phyloP scores from a whole-genome alignment of 2,888 invertebrate species.

The Pristionchus exspectatus region DNA sequence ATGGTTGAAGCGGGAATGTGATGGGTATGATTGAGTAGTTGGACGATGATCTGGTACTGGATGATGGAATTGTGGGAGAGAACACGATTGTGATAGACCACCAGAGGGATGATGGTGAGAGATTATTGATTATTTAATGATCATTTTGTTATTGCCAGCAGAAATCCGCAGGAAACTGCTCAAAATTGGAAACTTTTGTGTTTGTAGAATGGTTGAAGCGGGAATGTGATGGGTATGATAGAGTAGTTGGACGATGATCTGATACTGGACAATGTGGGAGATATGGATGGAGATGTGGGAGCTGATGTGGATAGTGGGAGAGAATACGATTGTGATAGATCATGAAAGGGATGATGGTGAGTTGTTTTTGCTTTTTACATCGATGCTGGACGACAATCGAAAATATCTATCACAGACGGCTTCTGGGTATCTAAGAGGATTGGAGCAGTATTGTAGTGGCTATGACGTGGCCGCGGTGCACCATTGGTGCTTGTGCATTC shows the following conservation, averaged over 20 bases:
- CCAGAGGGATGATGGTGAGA: conserved; percentile 56
- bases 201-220: too few relatives aligned
- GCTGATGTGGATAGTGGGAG: conserved; percentile 59
- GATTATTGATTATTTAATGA: background rate
- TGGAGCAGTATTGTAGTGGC: background rate
- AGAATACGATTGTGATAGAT: conserved; percentile 61
- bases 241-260: conserved; percentile 5
- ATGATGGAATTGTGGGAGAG: conserved; percentile 60
- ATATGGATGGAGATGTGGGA: too few relatives aligned
- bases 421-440: background rate
- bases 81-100: conserved; percentile 60
- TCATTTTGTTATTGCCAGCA: background rate
- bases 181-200: too few relatives aligned
- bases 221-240: too few relatives aligned
- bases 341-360: conserved; percentile 56
- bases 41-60: conserved; percentile 58
- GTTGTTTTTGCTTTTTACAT: background rate
- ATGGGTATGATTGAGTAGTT: too few relatives aligned
- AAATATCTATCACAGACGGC: too few relatives aligned
- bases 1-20: too few relatives aligned
- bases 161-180: too few relatives aligned
- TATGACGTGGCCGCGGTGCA: too few relatives aligned
- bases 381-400: too few relatives aligned
- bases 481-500: too few relatives aligned
- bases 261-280: conserved; percentile 64